These are phyloP conservation scores for Drosophila ananassae DNA, from an alignment of 1,140 invertebrate genomes.

Conservation along the genomic window DNA sequence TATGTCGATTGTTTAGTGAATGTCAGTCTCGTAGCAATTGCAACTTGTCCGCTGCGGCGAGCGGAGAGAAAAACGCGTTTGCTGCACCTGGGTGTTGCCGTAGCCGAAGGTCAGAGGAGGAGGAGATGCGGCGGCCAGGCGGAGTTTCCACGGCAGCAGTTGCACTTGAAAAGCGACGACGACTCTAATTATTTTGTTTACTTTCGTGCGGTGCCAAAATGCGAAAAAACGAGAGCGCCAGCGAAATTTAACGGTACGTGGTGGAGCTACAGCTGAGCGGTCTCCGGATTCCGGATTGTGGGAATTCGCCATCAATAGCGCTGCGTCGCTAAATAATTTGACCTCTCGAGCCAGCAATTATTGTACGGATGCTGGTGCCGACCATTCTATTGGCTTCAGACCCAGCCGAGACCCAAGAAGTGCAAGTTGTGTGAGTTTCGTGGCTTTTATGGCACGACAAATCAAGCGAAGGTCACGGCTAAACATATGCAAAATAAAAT, in stretches of 20 bases:
- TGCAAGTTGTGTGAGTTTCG: slow-evolving; percentile 34
- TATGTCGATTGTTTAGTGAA: slow-evolving; percentile 75
- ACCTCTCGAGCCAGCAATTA: slow-evolving; percentile 77
- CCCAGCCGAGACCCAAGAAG: slow-evolving; percentile 2
- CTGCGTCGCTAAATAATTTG: slow-evolving; percentile 75
- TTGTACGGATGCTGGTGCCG: slow-evolving; percentile 44
- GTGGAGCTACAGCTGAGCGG: not conserved
- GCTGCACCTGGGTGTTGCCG: slow-evolving; percentile 55
- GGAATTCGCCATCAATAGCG: slow-evolving; percentile 76
- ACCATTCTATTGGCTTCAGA: slow-evolving; percentile 66
- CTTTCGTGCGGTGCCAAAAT: slow-evolving; percentile 64
- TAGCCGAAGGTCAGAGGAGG: slow-evolving; percentile 71
- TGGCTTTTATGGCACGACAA: slow-evolving; percentile 53
- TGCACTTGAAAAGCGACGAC: slow-evolving; percentile 33
- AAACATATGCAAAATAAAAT: slow-evolving; percentile 67
- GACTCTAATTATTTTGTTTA: slow-evolving; percentile 79
- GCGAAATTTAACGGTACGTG: slow-evolving; percentile 76
- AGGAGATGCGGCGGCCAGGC: slow-evolving; percentile 36
- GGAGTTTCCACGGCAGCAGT: slow-evolving; percentile 12
- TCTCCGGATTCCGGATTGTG: slow-evolving; percentile 6
- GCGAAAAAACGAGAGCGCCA: slow-evolving; percentile 52
- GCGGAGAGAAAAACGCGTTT: slow-evolving; percentile 61
- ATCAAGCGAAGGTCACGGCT: slow-evolving; percentile 71
- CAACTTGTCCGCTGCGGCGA: slow-evolving; percentile 27
- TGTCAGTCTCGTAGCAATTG: slow-evolving; percentile 80